Base-by-base conservation (phyloP, 1,140 invertebrate genomes). In the Listronotus oregonensis region DNA sequence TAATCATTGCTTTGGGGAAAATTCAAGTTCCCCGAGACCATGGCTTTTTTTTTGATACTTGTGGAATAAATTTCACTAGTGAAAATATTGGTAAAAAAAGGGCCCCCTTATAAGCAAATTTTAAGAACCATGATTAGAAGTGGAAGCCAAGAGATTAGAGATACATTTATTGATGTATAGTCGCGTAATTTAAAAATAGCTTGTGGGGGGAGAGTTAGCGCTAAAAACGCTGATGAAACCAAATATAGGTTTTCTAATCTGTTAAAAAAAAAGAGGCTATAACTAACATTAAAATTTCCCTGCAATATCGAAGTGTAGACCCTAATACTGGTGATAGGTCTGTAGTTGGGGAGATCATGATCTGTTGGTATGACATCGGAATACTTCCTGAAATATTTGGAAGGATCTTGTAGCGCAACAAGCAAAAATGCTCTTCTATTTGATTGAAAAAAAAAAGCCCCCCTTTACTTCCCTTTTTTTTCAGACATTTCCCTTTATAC, bases 251-350 rank as follows among this genome's bases (percentile, higher is more conserved):
- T 70, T 71, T 17, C 74, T 57, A 31, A 54, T 54, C 52, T 62
- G 42, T 74, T 10, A 73, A 46, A 10, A 71, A 54, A 10, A 66
- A 43, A 0, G 61, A 60, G 2, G 67, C 54, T 14, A 67, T 11
- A 6, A 95, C 88, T 4, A 92, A 95, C 9, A 92, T 90, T n/a
- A 83, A 62, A 1, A 90, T 77, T 70, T n/a, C n/a, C 88, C 86
- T 15, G 87, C 74, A 1, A 78, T 56, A 86, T 87, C 49, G 89
- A 65, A 82, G 66, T 17, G 81, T 82, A 0, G 83, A 80, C 0
- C 78, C 75, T 8, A 78, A 51, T 1, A 72, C 74, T 2, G 82
- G 74, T 0, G 80, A 71, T 3, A 82, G 34, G 9, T 75, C 69
- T 5, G 76, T 77, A 15, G 79, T 78, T 34, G 79, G 74, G 2